Evolutionary conservation across 2,113 vertebrate species (phyloP).

Genomic region (Chaetodon trifascialis): DNA sequence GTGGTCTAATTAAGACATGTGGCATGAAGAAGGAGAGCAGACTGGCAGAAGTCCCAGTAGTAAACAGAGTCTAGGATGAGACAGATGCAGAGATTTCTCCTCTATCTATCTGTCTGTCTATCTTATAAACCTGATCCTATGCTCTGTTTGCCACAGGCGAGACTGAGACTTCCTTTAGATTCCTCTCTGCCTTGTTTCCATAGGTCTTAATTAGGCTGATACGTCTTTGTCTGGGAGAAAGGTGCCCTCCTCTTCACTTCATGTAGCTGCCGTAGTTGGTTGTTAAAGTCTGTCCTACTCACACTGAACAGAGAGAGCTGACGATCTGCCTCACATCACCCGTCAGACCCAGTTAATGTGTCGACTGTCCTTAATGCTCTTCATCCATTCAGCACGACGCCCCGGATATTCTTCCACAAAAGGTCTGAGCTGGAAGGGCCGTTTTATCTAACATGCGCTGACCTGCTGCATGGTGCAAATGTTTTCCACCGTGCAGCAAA

Average conservation of each 20-base stretch:
- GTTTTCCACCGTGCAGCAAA: not conserved
- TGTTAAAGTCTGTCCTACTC: constrained; percentile 38
- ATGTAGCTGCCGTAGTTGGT: not conserved
- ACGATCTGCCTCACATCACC: constrained; percentile 32
- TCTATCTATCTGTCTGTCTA: not conserved
- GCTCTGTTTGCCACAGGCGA: not conserved
- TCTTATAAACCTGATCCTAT: constrained; percentile 1
- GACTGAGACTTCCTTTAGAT: constrained; percentile 13
- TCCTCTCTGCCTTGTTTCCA: constrained; percentile 40
- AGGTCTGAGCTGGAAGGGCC: not conserved
- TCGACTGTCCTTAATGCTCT: constrained; percentile 54
- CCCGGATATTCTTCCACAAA: not conserved
- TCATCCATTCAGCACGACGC: not conserved
- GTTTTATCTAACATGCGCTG: not conserved
- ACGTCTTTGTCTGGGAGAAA: constrained; percentile 58
- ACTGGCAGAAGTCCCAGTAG: constrained; percentile 53
- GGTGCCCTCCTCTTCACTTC: constrained; percentile 43
- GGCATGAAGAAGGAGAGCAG: constrained; percentile 30
- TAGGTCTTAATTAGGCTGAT: constrained; percentile 60
- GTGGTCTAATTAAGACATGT: constrained; percentile 67
- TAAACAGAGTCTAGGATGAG: constrained; percentile 43
- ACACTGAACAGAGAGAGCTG: constrained; percentile 25
- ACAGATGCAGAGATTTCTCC: constrained; percentile 42
- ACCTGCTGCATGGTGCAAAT: constrained; percentile 8
- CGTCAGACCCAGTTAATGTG: constrained; percentile 52